Evolutionary conservation across 2,888 invertebrate species (phyloP).

Genomic region (Papilio gigon): DNA sequence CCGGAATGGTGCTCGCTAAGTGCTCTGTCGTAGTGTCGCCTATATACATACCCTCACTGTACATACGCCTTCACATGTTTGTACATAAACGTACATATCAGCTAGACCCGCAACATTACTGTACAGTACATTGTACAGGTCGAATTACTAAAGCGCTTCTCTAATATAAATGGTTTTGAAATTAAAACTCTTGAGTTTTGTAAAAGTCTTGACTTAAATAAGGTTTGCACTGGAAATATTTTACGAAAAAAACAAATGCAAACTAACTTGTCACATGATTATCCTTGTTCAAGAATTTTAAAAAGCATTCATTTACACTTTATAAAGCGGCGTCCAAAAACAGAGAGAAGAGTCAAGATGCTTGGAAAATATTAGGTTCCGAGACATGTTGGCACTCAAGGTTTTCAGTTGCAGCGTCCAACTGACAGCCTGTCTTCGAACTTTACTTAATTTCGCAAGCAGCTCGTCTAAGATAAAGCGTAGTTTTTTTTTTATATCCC

Average conservation of each 20-base stretch:
- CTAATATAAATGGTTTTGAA: neutral
- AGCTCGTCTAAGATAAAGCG: constrained; percentile 52
- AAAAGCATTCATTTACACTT: neutral
- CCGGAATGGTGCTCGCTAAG: constrained; percentile 74
- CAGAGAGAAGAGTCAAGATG: constrained; percentile 4
- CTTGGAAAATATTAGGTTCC: constrained; percentile 31
- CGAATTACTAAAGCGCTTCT: neutral
- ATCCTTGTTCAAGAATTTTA: neutral
- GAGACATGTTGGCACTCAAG: constrained; percentile 44
- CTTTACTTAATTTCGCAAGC: constrained; percentile 59
- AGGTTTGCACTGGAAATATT: neutral
- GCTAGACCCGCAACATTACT: neutral
- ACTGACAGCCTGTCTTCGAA: constrained; percentile 62
- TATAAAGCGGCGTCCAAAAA: neutral
- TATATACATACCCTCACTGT: constrained; percentile 51
- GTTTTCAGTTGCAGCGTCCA: constrained; percentile 52
- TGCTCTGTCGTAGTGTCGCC: constrained; percentile 75
- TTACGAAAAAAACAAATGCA: neutral
- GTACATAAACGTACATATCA: constrained; percentile 36
- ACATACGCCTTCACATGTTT: constrained; percentile 51
- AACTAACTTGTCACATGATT: neutral
- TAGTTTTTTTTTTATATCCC: constrained; percentile 60
- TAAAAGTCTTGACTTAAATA: neutral
- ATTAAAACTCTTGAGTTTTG: too few species aligned
- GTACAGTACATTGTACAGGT: neutral